Base-by-base conservation (phyloP, 30 jellyfish, hydroid and myxozoan species). In the Cassiopea xamachana region DNA sequence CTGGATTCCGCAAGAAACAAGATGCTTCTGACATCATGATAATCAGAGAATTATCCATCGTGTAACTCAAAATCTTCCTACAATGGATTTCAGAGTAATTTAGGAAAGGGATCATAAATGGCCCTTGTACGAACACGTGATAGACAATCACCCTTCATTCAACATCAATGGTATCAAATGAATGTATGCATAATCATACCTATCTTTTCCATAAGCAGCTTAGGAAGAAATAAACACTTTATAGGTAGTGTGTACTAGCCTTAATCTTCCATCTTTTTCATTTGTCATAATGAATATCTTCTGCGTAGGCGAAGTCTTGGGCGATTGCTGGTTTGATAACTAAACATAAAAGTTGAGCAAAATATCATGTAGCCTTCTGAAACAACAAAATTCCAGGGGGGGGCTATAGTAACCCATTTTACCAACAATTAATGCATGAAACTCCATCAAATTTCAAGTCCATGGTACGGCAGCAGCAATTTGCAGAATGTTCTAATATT, bases 21-120 rank as follows among this genome's bases (percentile, higher is more conserved):
- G 98, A 86, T 8, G 98, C 98, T 77, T 94, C 98, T 48, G 98
- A 94, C 50, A 94, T 46, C 76, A 91, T 77, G 13, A 94, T 91
- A 55, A 94, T 87, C 55, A 94, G 67, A 2, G 98, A 70, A 64
- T 87, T 94, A 45, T 94, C 98, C n/a, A 94, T 91, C 0, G 86
- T 68, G 67, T 50, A 78, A 58, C 77, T 46, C 69, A 94, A 70
- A 43, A 43, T 13, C 13, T 82, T 55, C 80, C 98, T 94, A 44
- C 1, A 80, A 48, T n/a, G 48, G 67, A 82, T 69, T 69, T 81
- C 13, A 72, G 73, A 79, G 39, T 45, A 27, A 27, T 27, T 27
- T 27, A 27, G 39, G 39, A 27, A 27, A 27, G 39, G 39, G 39
- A 27, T 27, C 39, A 27, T 27, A 27, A 27, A 27, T 27, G 39